These are phyloP conservation scores for Aphelenchoides besseyi DNA, from an alignment of 1,140 invertebrate species.

Conservation along the genomic window DNA sequence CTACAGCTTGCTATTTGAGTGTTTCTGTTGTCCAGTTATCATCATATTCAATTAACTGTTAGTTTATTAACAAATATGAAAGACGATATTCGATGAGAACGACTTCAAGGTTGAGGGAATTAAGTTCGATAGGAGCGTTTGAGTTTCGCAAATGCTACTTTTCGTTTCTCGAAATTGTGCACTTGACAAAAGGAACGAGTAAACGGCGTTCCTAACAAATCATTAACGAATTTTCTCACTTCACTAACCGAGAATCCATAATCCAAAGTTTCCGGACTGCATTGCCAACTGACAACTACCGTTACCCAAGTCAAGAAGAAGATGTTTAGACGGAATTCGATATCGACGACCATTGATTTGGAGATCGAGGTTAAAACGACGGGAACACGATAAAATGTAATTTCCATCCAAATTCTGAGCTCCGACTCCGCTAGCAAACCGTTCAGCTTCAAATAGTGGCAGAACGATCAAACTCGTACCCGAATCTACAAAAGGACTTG, in stretches of 20 bases:
- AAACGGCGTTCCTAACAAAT: not conserved
- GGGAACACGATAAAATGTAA: not conserved
- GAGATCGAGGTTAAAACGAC: not conserved
- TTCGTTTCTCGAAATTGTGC: not conserved
- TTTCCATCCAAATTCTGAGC: not conserved
- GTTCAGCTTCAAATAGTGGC: not conserved
- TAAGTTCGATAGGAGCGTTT: not conserved
- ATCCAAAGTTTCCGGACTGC: not conserved
- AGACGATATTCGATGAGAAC: too few relatives aligned
- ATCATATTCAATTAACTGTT: too few relatives aligned
- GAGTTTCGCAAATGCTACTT: not conserved
- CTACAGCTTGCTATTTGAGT: too few relatives aligned
- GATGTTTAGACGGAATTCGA: constrained; percentile 2
- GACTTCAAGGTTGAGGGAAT: too few relatives aligned
- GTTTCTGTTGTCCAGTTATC: too few relatives aligned
- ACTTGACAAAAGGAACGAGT: not conserved
- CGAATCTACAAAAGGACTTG: not conserved
- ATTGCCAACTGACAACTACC: not conserved
- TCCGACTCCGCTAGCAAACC: not conserved
- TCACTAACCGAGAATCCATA: constrained; percentile 8
- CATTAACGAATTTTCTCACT: not conserved
- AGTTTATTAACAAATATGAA: too few relatives aligned
- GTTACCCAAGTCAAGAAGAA: not conserved
- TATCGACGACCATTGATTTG: not conserved
- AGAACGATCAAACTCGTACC: not conserved